phyloP scores from a whole-genome alignment of 1,140 invertebrate species.

The Vollenhovia emeryi region DNA sequence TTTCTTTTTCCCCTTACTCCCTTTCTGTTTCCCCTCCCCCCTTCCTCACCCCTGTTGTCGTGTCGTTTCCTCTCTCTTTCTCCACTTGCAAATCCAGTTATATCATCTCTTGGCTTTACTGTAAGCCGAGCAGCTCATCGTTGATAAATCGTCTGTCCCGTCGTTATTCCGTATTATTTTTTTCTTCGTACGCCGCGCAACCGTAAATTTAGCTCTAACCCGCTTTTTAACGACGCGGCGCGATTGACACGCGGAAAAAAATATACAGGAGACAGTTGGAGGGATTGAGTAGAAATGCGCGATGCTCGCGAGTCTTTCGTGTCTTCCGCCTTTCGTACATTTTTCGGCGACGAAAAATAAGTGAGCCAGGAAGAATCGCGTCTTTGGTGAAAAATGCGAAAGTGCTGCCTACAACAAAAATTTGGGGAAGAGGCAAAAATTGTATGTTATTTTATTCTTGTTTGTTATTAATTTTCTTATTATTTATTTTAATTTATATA shows the following conservation, averaged over 20 bases:
- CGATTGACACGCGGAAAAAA: conserved; percentile 12
- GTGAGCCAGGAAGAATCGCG: neutral
- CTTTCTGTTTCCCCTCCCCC: neutral
- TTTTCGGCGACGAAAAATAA: neutral
- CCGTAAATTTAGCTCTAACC: conserved; percentile 27
- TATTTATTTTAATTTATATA: neutral
- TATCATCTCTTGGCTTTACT: conserved; percentile 67
- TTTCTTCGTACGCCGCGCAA: neutral
- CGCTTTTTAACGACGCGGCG: neutral
- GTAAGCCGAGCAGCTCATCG: conserved; percentile 17
- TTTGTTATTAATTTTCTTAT: neutral
- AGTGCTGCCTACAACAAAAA: neutral
- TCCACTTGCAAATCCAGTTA: conserved; percentile 67
- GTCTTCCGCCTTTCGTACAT: neutral
- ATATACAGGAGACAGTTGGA: neutral
- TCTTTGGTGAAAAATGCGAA: neutral
- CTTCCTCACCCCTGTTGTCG: neutral
- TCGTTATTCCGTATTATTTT: conserved; percentile 36
- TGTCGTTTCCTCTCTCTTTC: conserved; percentile 47
- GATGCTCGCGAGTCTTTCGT: neutral
- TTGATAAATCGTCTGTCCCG: conserved; percentile 52
- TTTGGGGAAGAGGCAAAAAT: neutral
- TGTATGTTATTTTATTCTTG: neutral
- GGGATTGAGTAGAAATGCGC: neutral
- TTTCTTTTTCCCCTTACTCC: conserved; percentile 23